Evolutionary conservation across 2,888 invertebrate genomes (phyloP).

Genomic region (Euplagia quadripunctaria): DNA sequence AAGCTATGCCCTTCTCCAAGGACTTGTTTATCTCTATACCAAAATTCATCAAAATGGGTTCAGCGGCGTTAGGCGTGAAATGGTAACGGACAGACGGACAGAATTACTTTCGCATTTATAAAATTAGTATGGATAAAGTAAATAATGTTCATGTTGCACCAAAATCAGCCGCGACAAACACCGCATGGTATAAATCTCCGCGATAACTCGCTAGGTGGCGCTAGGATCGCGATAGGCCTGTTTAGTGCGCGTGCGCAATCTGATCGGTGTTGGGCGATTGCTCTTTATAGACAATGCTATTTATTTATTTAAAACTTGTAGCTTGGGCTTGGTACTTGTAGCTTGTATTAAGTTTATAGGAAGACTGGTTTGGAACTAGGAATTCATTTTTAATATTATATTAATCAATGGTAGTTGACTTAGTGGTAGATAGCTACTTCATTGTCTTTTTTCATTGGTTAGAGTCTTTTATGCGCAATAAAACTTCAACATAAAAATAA

Average conservation of each 20-base stretch:
- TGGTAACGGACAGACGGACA: too few relatives aligned
- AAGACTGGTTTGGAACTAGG: neutral
- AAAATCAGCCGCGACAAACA: constrained; percentile 60
- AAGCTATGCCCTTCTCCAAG: too few relatives aligned
- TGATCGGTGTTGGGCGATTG: constrained; percentile 59
- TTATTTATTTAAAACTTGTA: constrained; percentile 9
- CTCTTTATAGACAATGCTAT: constrained; percentile 53
- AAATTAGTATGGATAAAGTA: too few relatives aligned
- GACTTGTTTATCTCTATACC: too few relatives aligned
- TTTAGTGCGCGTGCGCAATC: constrained; percentile 57
- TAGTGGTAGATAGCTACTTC: too few relatives aligned
- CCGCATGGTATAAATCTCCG: constrained; percentile 68
- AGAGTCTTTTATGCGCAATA: too few relatives aligned
- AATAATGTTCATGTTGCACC: constrained; percentile 33
- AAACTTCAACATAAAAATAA: too few relatives aligned
- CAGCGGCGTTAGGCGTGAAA: too few relatives aligned
- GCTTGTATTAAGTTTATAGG: constrained; percentile 6
- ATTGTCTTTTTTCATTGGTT: too few relatives aligned
- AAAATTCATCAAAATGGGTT: too few relatives aligned
- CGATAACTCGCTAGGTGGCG: constrained; percentile 74
- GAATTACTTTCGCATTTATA: neutral
- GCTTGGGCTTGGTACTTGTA: neutral
- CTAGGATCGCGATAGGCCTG: constrained; percentile 66
- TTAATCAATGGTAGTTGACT: neutral
- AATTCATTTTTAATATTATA: neutral